Evolutionary conservation across 1,140 invertebrate genomes (phyloP).

Genomic region (Heterodera schachtii): DNA sequence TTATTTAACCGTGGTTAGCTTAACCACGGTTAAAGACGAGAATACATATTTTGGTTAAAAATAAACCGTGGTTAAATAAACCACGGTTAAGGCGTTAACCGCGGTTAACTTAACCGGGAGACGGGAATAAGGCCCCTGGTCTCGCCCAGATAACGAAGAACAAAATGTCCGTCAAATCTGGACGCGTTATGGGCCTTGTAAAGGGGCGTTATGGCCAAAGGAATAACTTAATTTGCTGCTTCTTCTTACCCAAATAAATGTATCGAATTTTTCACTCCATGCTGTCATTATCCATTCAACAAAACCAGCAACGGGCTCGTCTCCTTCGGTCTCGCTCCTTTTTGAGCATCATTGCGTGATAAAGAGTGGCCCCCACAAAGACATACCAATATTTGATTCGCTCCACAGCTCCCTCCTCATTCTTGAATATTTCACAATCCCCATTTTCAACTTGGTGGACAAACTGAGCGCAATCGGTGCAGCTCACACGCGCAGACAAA

Average conservation of each 20-base stretch:
- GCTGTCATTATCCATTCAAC: background rate
- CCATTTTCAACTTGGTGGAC: background rate
- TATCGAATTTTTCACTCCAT: background rate
- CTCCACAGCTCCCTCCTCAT: background rate
- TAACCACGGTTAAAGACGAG: too few species aligned
- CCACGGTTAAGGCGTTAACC: too few species aligned
- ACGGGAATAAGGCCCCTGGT: too few species aligned
- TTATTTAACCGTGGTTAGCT: too few species aligned
- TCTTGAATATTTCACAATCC: background rate
- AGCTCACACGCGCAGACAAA: background rate
- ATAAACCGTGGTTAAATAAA: too few species aligned
- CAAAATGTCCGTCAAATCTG: constrained; percentile 10
- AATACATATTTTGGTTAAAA: too few species aligned
- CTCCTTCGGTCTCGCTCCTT: background rate
- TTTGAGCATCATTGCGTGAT: too few species aligned
- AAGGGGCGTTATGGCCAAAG: background rate
- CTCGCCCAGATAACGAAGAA: background rate
- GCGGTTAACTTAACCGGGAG: too few species aligned
- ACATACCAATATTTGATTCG: background rate
- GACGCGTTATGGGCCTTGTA: background rate
- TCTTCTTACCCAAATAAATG: background rate
- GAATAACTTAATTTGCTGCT: too few species aligned
- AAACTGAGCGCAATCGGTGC: background rate
- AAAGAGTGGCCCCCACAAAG: background rate
- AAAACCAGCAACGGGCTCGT: background rate